Evolutionary conservation across 2,888 invertebrate species (phyloP), one percentile per base, ranked within the genome.

Genomic region (Lomographa bimaculata): DNA sequence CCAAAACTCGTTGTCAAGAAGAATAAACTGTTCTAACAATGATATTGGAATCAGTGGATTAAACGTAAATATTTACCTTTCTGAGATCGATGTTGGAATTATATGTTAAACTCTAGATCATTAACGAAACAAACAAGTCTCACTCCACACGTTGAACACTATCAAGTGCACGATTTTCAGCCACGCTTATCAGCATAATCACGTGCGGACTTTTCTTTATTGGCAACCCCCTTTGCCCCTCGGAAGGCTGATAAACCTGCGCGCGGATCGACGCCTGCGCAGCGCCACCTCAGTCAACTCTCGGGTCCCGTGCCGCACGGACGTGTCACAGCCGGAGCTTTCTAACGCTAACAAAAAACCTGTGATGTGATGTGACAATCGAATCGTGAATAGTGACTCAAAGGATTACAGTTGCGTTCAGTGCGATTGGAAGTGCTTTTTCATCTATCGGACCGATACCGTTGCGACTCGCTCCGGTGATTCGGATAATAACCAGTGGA

Each of bases 391-490:
- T 48, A 49, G 43, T 43, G 42, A 39, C 40, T 50, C 44, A 42
- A 40, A 50, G 51, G 53, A 55, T 58, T 52, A 51, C 52, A 50
- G 59, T 56, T 58, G 40, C 36, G 39, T 36, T 39, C 32, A n/a
- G 27, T 42, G 53, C 46, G 47, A 56, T 54, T 52, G 50, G 46
- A 50, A 50, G 28, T 38, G 46, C 30, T 63, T 61, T 60, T 59
- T 57, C 50, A 63, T 60, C 59, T 61, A 64, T 61, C 63, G 60
- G 55, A 45, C 58, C 70, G 68, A 64, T 81, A 84, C 87, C 84
- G 87, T 84, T 84, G 83, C 65, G 78, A 70, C 66, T 64, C 80
- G 86, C 81, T 81, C 71, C 78, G 81, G 72, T 76, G 83, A 68
- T 76, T 82, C 76, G 72, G 78, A 71, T 86, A 83, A 84, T 80